Evolutionary conservation across 2,113 vertebrate genomes (phyloP).

Genomic region (Xenopus laevis): DNA sequence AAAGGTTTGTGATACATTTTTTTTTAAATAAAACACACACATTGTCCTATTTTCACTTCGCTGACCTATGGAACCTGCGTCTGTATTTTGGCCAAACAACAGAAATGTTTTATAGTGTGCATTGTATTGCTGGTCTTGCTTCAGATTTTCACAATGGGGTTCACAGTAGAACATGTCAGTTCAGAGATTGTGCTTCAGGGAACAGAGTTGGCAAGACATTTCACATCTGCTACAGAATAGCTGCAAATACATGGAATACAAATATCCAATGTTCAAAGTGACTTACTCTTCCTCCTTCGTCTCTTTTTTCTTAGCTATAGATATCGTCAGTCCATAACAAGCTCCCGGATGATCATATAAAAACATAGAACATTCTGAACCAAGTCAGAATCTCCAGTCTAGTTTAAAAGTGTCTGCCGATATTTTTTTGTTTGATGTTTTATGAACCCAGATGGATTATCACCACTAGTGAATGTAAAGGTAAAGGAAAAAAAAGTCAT

Average conservation of each 20-base stretch:
- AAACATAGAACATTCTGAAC: constrained; percentile 28
- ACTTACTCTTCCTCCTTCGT: not conserved
- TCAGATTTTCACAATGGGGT: constrained; percentile 5
- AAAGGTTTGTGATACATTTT: not conserved
- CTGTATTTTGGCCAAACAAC: not conserved
- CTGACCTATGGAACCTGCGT: not conserved
- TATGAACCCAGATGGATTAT: no score
- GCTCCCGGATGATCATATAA: constrained; percentile 4
- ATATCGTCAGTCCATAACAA: constrained; percentile 3
- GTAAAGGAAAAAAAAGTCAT: no score
- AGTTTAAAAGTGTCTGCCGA: not conserved
- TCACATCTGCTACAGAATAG: not conserved
- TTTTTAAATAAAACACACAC: not conserved
- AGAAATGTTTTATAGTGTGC: not conserved
- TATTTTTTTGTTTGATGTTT: not conserved
- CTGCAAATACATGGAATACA: not conserved
- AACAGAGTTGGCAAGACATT: not conserved
- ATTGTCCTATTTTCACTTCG: not conserved
- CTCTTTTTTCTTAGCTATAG: not conserved
- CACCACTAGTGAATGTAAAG: no score
- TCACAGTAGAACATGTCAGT: constrained; percentile 1
- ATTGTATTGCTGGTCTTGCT: not conserved
- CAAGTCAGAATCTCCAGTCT: not conserved
- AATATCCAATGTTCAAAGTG: not conserved
- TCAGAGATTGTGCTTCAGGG: not conserved